phyloP scores from a whole-genome alignment of 1,140 invertebrate genomes.

The Vanessa atalanta region DNA sequence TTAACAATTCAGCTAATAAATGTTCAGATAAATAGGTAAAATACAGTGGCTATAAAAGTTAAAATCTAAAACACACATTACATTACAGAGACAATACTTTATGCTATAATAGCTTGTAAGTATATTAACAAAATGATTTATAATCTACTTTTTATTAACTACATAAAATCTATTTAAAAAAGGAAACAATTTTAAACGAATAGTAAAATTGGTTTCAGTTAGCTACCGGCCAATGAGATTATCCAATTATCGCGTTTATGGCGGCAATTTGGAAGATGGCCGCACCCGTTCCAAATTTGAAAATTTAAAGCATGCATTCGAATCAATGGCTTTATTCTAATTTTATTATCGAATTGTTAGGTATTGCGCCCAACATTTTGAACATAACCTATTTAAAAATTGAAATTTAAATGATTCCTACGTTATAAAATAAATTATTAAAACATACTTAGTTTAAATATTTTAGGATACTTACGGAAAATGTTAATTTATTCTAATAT shows the following conservation, averaged over 20 bases:
- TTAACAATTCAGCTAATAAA: background rate
- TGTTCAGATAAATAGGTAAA: too few species aligned
- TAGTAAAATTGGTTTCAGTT: slow-evolving; percentile 69
- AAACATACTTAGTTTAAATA: too few species aligned
- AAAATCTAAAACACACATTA: background rate
- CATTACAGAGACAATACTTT: background rate
- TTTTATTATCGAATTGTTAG: slow-evolving; percentile 65
- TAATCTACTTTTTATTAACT: background rate
- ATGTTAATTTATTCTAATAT: too few species aligned
- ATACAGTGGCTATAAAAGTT: background rate
- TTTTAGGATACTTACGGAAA: too few species aligned
- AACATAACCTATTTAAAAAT: background rate
- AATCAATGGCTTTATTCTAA: slow-evolving; percentile 72
- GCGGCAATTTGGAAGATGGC: slow-evolving; percentile 72
- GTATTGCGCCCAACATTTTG: slow-evolving; percentile 19
- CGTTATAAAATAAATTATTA: too few species aligned
- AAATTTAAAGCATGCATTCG: slow-evolving; percentile 65
- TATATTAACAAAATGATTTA: slow-evolving; percentile 35
- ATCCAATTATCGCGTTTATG: slow-evolving; percentile 72
- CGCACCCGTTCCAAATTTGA: slow-evolving; percentile 61
- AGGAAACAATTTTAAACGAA: slow-evolving; percentile 43
- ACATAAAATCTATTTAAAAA: slow-evolving; percentile 28
- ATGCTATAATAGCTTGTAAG: background rate
- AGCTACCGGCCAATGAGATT: slow-evolving; percentile 71
- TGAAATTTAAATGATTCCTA: too few species aligned